Evolutionary conservation across 2,888 invertebrate genomes (phyloP), one percentile per base, ranked within the genome.

Genomic region (Synergus japonicus): DNA sequence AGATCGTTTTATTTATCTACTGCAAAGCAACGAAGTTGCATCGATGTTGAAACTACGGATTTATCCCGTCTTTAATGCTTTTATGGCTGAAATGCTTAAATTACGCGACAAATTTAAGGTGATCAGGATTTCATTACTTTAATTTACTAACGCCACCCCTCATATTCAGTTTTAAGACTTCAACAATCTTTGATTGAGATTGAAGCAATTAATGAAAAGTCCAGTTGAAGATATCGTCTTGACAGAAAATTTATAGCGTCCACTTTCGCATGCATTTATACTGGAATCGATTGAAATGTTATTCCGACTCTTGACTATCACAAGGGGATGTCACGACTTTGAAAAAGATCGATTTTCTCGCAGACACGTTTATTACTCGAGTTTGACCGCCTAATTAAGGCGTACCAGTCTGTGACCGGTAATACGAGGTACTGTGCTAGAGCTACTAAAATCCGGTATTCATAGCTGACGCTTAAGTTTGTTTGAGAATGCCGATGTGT

Each of bases 391-490:
- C 46, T 73, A 73, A 73, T 73, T 73, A 73, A 73, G 54, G 73
- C 73, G 73, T 73, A 73, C 73, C 73, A 73, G 49, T 65, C 65
- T 65, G 66, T 43, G 66, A 66, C 43, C 43, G 18, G 66, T 66
- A 66, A 43, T n/a, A 44, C 66, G 10, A 66, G 43, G 43, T 76
- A 41, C 58, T 41, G 37, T 22, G 46, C 46, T 44, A 84, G 78
- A 83, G 76, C 81, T 83, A 83, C 84, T 87, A 86, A 86, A 89
- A 87, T 87, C 86, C 83, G 81, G 83, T 86, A 86, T 88, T 87
- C 87, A 88, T 85, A 83, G 86, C 81, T 73, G 81, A 73, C 76
- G 83, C 83, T 88, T 79, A 85, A 84, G 82, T 87, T 86, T 85
- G 85, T 86, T 85, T 82, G 81, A 69, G 79, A 78, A 80, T 67